These are phyloP conservation scores for Hypomecis atomaria DNA, from an alignment of 2,888 invertebrate species.

Conservation along the genomic window DNA sequence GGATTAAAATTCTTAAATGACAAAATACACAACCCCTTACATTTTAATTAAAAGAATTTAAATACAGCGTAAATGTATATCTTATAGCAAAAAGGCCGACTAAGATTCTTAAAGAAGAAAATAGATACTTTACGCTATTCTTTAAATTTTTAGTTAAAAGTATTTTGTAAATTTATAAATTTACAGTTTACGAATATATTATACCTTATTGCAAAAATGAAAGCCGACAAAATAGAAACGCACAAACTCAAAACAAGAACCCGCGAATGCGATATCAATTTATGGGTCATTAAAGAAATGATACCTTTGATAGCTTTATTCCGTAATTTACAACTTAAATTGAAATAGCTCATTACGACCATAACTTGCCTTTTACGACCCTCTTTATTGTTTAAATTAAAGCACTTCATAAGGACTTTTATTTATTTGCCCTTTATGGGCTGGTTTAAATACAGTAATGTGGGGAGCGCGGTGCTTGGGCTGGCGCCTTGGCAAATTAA, in stretches of 20 bases:
- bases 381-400: constrained; percentile 30
- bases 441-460: constrained; percentile 9
- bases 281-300: constrained; percentile 20
- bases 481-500: not conserved
- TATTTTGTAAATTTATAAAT: no score
- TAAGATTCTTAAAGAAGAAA: no score
- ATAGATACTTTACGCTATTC: no score
- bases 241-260: constrained; percentile 3
- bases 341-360: constrained; percentile 24
- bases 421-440: constrained; percentile 12
- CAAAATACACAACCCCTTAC: no score
- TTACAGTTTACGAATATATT: no score
- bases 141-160: no score
- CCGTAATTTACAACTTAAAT: constrained; percentile 26
- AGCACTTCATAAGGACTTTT: constrained; percentile 18
- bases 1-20: no score
- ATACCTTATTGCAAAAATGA: not conserved
- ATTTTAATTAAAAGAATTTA: no score
- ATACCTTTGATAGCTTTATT: constrained; percentile 26
- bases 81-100: no score
- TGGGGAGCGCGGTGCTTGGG: no score
- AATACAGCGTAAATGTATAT: no score
- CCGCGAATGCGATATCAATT: constrained; percentile 18
- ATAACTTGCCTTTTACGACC: constrained; percentile 15
- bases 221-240: not conserved